A percentile compares a stretch with the other conserved stretches of the same genome.
Conservation (phyloP, 2,797 vertebrate genomes). For the Macroramphosus scolopax region DNA sequence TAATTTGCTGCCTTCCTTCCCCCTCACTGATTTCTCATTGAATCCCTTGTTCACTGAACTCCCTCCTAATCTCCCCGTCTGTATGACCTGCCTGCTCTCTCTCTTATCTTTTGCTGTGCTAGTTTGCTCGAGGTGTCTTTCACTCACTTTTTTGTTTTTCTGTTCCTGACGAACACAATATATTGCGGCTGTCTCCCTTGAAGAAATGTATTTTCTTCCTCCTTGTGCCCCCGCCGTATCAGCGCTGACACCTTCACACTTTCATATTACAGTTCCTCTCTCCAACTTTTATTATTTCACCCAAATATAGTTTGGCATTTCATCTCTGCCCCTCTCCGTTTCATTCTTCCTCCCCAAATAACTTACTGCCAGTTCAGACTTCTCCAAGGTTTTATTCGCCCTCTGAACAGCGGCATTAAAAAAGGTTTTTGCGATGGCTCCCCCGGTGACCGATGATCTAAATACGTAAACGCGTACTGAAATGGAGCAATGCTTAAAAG, state of each 20-base stretch:
- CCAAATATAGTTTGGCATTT: conserved; percentile 32
- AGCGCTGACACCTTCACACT: background rate
- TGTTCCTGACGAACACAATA: too few species aligned
- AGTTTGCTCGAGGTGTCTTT: too few species aligned
- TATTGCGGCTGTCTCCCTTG: background rate
- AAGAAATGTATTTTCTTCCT: conserved; percentile 5
- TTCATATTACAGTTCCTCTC: conserved; percentile 20
- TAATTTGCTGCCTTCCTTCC: conserved; percentile 53
- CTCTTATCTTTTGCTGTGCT: conserved; percentile 14
- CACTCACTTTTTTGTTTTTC: too few species aligned
- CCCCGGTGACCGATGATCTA: background rate
- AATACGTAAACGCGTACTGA: background rate
- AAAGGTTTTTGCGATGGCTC: background rate
- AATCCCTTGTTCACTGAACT: conserved; percentile 35
- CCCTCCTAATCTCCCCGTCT: conserved; percentile 23
- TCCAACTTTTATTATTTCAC: conserved; percentile 8
- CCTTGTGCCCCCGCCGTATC: background rate
- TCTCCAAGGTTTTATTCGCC: background rate
- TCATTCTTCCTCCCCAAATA: background rate
- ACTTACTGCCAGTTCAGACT: background rate
- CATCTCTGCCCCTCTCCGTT: conserved; percentile 10
- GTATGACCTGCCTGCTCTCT: background rate
- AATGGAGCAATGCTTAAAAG: background rate
- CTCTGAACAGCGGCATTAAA: background rate
- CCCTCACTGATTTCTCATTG: conserved; percentile 40